Percentiles rank a stretch among this genome's conserved stretches.
phyloP scores from a whole-genome alignment of 2,113 vertebrate genomes.

The Phycodurus eques region DNA sequence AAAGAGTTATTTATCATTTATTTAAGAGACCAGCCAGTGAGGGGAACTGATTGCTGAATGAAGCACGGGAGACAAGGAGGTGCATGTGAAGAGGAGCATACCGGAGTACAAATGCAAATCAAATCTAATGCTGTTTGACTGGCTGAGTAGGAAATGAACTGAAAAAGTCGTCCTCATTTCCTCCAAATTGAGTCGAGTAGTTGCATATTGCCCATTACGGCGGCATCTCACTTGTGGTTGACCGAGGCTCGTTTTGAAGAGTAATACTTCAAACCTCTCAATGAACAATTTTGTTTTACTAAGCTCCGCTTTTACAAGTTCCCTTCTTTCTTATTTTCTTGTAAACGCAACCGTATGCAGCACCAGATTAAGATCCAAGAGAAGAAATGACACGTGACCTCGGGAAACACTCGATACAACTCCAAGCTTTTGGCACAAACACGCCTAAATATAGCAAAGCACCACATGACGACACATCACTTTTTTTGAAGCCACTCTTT shows the following conservation, averaged over 20 bases:
- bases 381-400: constrained; percentile 59
- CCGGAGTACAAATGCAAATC: background rate
- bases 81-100: background rate
- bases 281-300: constrained; percentile 65
- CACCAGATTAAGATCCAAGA: constrained; percentile 50
- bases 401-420: constrained; percentile 53
- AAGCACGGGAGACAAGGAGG: background rate
- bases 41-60: background rate
- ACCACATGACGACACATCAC: constrained; percentile 38
- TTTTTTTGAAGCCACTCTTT: constrained; percentile 23
- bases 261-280: constrained; percentile 53
- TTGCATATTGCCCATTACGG: constrained; percentile 56
- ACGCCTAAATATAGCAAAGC: constrained; percentile 25
- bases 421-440: constrained; percentile 26
- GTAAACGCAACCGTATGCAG: constrained; percentile 70
- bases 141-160: background rate
- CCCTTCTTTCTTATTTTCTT: constrained; percentile 15
- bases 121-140: background rate
- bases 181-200: constrained; percentile 37
- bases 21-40: background rate
- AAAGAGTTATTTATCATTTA: background rate
- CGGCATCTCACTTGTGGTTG: constrained; percentile 54
- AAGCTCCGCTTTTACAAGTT: constrained; percentile 61
- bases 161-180: constrained; percentile 33
- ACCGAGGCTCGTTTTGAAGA: constrained; percentile 40